Conservation (phyloP, 2,888 invertebrate genomes). For the Agonopterix arenella region DNA sequence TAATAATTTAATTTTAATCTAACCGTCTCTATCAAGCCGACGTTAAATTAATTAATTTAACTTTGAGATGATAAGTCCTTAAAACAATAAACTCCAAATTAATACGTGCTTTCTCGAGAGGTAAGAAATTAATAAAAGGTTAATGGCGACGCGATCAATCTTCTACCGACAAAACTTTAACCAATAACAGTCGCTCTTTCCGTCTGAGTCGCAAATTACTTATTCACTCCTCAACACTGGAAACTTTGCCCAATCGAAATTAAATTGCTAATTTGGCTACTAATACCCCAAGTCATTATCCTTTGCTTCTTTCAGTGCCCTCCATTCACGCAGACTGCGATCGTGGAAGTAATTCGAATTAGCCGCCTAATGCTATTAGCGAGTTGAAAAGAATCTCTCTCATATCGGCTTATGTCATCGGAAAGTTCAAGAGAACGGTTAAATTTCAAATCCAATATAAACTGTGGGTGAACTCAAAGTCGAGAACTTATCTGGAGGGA, state of each 20-base stretch:
- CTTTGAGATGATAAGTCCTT: too few relatives aligned
- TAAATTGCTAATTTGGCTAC: constrained; percentile 60
- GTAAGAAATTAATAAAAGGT: too few relatives aligned
- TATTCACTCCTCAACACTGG: constrained; percentile 30
- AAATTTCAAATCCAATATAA: constrained; percentile 55
- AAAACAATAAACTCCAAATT: too few relatives aligned
- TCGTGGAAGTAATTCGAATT: constrained; percentile 9
- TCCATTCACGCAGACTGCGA: constrained; percentile 4
- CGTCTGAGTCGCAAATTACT: constrained; percentile 49
- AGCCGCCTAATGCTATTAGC: constrained; percentile 5
- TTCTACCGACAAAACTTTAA: constrained; percentile 39
- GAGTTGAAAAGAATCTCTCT: constrained; percentile 25
- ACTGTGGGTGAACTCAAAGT: constrained; percentile 35
- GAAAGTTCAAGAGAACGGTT: constrained; percentile 33
- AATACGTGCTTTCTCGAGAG: too few relatives aligned
- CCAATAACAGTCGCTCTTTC: constrained; percentile 30
- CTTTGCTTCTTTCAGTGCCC: constrained; percentile 31
- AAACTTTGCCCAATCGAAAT: constrained; percentile 54
- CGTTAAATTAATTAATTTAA: too few relatives aligned
- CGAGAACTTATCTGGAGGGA: constrained; percentile 32
- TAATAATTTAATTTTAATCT: too few relatives aligned
- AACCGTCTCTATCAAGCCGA: too few relatives aligned
- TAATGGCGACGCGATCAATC: constrained; percentile 35
- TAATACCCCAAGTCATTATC: constrained; percentile 49
- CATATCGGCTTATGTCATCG: constrained; percentile 37